Evolutionary conservation across 1,140 invertebrate genomes (phyloP).

Genomic region (Medauroidea extradentata): DNA sequence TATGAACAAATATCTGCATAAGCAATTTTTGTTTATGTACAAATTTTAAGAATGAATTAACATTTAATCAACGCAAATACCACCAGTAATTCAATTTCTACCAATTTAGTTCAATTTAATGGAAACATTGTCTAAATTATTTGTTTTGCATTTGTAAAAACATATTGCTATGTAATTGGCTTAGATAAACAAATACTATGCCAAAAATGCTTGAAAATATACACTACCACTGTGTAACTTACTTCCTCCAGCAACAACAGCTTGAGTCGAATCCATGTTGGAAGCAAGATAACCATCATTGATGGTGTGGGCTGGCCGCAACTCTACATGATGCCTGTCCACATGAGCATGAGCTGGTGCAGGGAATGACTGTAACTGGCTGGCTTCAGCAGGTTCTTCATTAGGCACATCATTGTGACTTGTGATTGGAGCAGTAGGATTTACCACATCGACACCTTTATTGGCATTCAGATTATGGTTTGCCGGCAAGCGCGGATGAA

Average conservation of each 20-base stretch:
- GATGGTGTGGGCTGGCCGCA: conserved; percentile 46
- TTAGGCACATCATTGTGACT: conserved; percentile 5
- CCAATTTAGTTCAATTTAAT: no score
- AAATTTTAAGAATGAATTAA: no score
- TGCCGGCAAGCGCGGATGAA: conserved; percentile 61
- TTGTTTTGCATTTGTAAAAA: no score
- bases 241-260: conserved; percentile 35
- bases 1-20: no score
- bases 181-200: no score
- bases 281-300: conserved; percentile 38
- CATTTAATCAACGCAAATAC: no score
- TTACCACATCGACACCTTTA: conserved; percentile 13
- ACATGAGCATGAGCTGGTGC: conserved; percentile 55
- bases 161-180: no score
- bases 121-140: no score
- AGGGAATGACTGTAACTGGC: conserved; percentile 19
- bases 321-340: conserved; percentile 57
- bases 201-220: no score
- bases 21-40: no score
- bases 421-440: conserved; percentile 8
- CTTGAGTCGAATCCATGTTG: conserved; percentile 29
- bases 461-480: neutral
- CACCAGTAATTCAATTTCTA: no score
- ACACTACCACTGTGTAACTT: no score
- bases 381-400: conserved; percentile 11